A percentile compares a stretch with the other conserved stretches of the same genome.
phyloP scores from a whole-genome alignment of 2,797 vertebrate species.

The Enteromius mattozi region DNA sequence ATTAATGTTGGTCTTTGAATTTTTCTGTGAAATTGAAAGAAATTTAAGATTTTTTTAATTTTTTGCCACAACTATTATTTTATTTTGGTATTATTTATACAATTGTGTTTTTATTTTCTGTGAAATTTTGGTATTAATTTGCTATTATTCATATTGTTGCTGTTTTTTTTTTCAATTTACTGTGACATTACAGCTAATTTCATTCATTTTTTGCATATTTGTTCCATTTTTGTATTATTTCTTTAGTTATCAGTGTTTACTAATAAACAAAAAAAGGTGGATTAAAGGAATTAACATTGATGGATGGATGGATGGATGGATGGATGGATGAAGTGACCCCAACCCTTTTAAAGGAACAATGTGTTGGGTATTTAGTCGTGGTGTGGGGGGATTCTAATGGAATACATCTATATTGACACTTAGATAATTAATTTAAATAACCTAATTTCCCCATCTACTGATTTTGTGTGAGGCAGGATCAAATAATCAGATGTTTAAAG shows the following conservation, averaged over 20 bases:
- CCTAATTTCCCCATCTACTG: not conserved
- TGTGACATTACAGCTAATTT: not conserved
- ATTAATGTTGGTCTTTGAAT: not conserved
- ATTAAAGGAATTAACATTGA: not conserved
- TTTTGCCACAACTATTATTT: not conserved
- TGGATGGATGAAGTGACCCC: not conserved
- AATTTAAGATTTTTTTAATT: not conserved
- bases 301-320: not conserved
- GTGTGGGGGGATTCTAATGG: not conserved
- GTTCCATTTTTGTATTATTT: not conserved
- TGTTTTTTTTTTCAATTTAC: not conserved
- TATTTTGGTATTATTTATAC: too few species aligned
- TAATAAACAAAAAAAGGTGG: not conserved
- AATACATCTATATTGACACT: not conserved
- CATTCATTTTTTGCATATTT: not conserved
- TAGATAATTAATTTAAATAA: not conserved
- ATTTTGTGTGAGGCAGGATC: not conserved
- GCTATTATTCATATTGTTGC: not conserved
- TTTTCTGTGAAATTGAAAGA: not conserved
- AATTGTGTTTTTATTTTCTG: not conserved
- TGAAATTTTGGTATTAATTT: not conserved
- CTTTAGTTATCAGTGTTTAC: not conserved
- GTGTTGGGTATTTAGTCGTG: not conserved
- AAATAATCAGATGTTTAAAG: not conserved
- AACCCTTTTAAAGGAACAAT: not conserved